Percentiles rank a stretch among this genome's conserved stretches.
Evolutionary conservation across 2,113 vertebrate species (phyloP).

Genomic region (Odocoileus hemionus): DNA sequence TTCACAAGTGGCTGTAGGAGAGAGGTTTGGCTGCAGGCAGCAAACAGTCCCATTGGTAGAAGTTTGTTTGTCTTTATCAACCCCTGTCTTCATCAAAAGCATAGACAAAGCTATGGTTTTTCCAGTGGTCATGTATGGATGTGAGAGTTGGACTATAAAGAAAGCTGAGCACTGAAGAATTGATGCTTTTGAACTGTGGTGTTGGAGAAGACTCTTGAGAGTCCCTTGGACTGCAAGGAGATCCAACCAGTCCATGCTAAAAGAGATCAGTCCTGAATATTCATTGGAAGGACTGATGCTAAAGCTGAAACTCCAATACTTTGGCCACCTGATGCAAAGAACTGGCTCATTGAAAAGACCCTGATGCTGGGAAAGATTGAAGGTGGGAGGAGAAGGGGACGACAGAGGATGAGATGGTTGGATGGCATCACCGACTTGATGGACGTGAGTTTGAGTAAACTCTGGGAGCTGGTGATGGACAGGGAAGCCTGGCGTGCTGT

Average conservation of each 20-base stretch:
- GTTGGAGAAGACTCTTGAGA: neutral
- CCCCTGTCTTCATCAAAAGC: neutral
- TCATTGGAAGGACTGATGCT: neutral
- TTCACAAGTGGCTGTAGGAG: neutral
- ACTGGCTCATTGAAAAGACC: neutral
- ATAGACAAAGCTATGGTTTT: neutral
- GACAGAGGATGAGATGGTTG: neutral
- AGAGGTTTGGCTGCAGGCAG: too few relatives aligned
- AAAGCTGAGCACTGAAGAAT: neutral
- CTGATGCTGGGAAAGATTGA: neutral
- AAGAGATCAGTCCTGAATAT: neutral
- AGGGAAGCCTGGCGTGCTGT: neutral
- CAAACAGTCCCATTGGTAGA: neutral
- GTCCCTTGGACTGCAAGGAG: neutral
- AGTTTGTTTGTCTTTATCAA: neutral
- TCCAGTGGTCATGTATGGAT: neutral
- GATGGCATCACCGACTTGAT: rapidly evolving
- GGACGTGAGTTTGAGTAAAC: neutral
- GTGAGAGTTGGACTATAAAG: neutral
- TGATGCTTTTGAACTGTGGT: neutral
- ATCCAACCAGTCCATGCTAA: neutral
- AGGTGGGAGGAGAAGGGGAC: neutral
- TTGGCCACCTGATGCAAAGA: neutral
- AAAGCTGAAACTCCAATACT: neutral
- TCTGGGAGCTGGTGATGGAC: neutral